phyloP scores from a whole-genome alignment of 2,113 vertebrate species.

The Chaetops frenatus region DNA sequence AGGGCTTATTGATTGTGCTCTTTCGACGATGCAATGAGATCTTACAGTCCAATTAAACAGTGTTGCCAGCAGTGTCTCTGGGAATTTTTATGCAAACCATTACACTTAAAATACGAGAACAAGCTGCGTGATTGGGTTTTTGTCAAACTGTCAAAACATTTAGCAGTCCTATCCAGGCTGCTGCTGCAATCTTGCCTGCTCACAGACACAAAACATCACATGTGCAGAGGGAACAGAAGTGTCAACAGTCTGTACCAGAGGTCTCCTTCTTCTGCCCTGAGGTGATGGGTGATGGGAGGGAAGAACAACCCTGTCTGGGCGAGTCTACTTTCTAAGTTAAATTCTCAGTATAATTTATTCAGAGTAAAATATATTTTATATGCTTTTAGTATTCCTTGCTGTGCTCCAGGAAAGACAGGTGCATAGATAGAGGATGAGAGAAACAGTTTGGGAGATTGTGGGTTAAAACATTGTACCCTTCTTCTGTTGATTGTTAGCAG shows the following conservation, averaged over 20 bases:
- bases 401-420: not conserved
- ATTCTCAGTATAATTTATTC: not conserved
- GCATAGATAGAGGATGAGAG: not conserved
- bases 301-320: not conserved
- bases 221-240: not conserved
- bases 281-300: accelerated
- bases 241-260: not conserved
- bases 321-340: not conserved
- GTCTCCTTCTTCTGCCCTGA: not conserved
- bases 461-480: not conserved
- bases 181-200: not conserved
- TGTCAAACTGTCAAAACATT: slow-evolving; percentile 2
- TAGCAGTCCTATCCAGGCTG: not conserved
- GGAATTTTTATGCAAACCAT: not conserved
- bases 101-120: not conserved
- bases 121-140: not conserved
- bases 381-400: not conserved
- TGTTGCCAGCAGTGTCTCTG: not conserved
- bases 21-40: not conserved
- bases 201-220: not conserved
- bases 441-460: not conserved
- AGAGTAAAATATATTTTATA: not conserved
- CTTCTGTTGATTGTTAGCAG: not conserved
- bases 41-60: not conserved
- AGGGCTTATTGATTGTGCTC: not conserved